phyloP scores from a whole-genome alignment of 2,113 vertebrate genomes.

The Albula glossodonta region DNA sequence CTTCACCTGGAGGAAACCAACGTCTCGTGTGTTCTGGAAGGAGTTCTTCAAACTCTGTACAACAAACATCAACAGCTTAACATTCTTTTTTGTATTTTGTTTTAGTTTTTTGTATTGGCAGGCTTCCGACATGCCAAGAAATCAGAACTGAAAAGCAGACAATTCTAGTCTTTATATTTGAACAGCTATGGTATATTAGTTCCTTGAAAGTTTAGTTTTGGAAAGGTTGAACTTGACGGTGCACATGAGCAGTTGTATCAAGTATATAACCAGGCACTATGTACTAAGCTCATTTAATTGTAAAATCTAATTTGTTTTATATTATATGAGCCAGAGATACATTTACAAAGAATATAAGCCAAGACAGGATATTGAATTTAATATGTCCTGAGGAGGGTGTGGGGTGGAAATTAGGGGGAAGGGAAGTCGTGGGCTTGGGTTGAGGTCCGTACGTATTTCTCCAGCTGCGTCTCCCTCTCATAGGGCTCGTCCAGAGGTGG shows the following conservation, averaged over 20 bases:
- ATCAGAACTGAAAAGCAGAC: too few species aligned
- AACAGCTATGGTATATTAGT: not conserved
- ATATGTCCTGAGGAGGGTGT: not conserved
- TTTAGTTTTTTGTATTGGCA: not conserved
- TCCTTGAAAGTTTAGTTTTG: not conserved
- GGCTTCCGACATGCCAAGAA: not conserved
- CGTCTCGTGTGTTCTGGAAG: constrained; percentile 72
- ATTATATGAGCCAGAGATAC: too few species aligned
- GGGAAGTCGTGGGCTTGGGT: too few species aligned
- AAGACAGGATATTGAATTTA: too few species aligned
- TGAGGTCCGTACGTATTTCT: constrained; percentile 79
- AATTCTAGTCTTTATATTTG: too few species aligned
- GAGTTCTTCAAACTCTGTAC: constrained; percentile 79
- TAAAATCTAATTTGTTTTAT: too few species aligned
- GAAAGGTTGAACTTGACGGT: too few species aligned
- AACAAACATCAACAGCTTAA: constrained; percentile 14
- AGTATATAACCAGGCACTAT: too few species aligned
- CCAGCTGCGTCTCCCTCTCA: constrained; percentile 68
- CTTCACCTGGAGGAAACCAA: constrained; percentile 95
- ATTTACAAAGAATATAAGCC: too few species aligned
- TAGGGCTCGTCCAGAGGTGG: constrained; percentile 76
- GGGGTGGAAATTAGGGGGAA: too few species aligned
- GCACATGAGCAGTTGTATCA: too few species aligned
- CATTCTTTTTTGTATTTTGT: not conserved
- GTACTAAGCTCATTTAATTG: too few species aligned